Percentiles rank a stretch among this genome's conserved stretches.
phyloP scores from a whole-genome alignment of 2,113 vertebrate species.

The Pseudonaja textilis region DNA sequence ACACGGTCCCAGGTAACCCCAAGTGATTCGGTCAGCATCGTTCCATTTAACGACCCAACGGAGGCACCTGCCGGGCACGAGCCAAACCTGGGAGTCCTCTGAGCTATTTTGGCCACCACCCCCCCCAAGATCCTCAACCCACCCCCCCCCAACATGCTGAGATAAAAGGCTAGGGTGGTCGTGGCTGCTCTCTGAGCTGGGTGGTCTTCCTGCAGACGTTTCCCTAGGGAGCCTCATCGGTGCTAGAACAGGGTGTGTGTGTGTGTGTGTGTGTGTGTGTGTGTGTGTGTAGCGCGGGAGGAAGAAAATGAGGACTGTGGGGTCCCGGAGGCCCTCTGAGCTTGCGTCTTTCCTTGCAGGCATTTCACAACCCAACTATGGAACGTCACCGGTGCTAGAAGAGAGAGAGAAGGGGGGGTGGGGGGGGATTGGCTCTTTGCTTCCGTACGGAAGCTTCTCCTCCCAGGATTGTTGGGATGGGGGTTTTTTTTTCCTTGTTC shows the following conservation, averaged over 20 bases:
- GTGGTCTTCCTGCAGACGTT: not conserved
- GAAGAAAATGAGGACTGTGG: too few species aligned
- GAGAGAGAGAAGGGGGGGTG: too few species aligned
- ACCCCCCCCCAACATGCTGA: not conserved
- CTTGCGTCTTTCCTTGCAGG: too few species aligned
- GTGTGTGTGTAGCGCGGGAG: too few species aligned
- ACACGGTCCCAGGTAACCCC: not conserved
- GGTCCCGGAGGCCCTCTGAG: too few species aligned
- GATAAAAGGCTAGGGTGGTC: not conserved
- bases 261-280: too few species aligned
- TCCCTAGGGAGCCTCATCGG: not conserved
- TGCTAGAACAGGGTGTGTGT: too few species aligned
- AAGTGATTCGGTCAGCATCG: too few species aligned
- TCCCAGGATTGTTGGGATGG: not conserved
- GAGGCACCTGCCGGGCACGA: not conserved
- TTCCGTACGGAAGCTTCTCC: not conserved
- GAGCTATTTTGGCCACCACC: not conserved
- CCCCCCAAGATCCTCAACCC: not conserved
- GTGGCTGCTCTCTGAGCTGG: not conserved
- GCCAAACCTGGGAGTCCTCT: too few species aligned
- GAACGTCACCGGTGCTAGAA: not conserved
- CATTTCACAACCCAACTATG: not conserved
- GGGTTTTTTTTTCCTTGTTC: not conserved
- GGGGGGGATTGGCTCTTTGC: too few species aligned
- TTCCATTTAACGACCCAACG: fast-evolving